phyloP scores from a whole-genome alignment of 2,888 invertebrate species.

The Abrostola tripartita region DNA sequence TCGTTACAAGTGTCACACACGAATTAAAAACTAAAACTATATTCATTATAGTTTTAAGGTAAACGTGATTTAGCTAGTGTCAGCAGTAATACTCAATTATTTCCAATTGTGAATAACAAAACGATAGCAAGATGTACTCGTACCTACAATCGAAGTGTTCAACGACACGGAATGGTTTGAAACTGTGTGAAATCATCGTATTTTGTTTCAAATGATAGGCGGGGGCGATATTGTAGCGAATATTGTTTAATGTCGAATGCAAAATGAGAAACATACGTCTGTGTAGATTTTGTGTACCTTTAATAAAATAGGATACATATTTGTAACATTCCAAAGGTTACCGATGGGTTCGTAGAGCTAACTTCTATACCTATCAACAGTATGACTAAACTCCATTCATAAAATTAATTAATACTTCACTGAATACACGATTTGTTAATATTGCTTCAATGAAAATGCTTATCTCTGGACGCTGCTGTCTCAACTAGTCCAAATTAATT shows the following conservation, averaged over 20 bases:
- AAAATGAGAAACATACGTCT: background rate
- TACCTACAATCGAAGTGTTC: background rate
- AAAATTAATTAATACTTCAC: too few relatives aligned
- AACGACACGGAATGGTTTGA: background rate
- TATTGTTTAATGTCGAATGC: background rate
- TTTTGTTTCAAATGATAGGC: background rate
- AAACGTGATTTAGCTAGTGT: background rate
- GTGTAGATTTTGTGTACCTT: background rate
- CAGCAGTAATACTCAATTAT: background rate
- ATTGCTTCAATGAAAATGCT: too few relatives aligned
- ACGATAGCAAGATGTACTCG: background rate
- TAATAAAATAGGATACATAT: background rate
- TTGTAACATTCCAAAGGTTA: background rate
- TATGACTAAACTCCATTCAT: too few relatives aligned
- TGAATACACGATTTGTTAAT: too few relatives aligned
- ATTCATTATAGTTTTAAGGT: too few relatives aligned
- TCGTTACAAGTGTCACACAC: too few relatives aligned
- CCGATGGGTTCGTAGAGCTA: too few relatives aligned
- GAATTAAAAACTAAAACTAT: too few relatives aligned
- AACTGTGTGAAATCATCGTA: background rate
- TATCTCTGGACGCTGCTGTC: too few relatives aligned
- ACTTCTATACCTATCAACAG: too few relatives aligned
- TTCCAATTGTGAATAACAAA: background rate
- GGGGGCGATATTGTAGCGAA: background rate
- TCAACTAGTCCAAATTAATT: too few relatives aligned